Base-by-base conservation (phyloP, 2,797 vertebrate genomes). In the Diglossa cyanea region DNA sequence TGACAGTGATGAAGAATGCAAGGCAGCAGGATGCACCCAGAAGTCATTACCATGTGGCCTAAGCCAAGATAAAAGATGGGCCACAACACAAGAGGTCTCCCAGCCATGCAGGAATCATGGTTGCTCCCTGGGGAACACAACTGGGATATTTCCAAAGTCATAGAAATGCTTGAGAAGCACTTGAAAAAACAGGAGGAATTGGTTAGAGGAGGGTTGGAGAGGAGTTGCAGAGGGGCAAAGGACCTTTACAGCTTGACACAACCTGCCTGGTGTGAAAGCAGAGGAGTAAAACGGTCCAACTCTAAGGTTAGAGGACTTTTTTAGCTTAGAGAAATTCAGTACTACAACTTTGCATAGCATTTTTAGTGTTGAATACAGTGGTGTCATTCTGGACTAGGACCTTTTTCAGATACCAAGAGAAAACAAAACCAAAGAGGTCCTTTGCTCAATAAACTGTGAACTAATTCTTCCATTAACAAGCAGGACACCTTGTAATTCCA, bases 1-100 rank as follows among this genome's bases (percentile, higher is more conserved):
- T 55, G 61, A 57, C 40, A 63, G 37, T 1, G 3, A 57, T 17
- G 47, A 79, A 76, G 72, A 35, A 66, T 7, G 17, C 8, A n/a
- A 39, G 63, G 53, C 67, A 78, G 63, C 35, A 65, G 68, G 53
- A 58, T 18, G 51, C 60, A 35, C 48, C 57, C 62, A 57, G 13
- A 65, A 51, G 30, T 51, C 26, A 21, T 9, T 7, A 57, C 16
- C 19, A 23, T 4, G 10, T 0, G 1, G 42, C 42, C 42, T 25
- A 62, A 67, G 42, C 57, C 45, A 74, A 74, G 37, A 67, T 4
- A 88, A 71, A 80, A 70, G 19, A 30, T 20, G 25, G 6, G 9
- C 24, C 16, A 40, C 35, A 65, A 35, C 21, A 65, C 4, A 2
- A 62, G 31, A 6, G 40, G 37, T 26, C 31, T 62, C 33, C n/a